A percentile compares a stretch with the other conserved stretches of the same genome.
phyloP scores from a whole-genome alignment of 1,140 invertebrate species.

The Neodiprion virginianus region DNA sequence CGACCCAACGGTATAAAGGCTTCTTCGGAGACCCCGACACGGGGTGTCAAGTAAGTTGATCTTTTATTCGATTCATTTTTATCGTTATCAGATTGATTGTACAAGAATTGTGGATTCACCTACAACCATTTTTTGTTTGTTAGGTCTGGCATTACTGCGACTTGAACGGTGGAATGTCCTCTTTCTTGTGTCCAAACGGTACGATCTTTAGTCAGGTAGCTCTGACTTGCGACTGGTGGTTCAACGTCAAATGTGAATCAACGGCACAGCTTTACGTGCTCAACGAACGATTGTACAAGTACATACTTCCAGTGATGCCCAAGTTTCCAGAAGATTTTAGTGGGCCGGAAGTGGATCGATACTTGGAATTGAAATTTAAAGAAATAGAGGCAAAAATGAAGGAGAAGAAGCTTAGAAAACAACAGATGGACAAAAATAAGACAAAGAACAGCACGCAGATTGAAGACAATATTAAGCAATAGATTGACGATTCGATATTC shows the following conservation, averaged over 20 bases:
- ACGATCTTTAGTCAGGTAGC: slow-evolving; percentile 90
- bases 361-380: slow-evolving; percentile 80
- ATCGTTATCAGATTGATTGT: not conserved
- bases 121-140: slow-evolving; percentile 37
- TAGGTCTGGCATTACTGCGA: slow-evolving; percentile 92
- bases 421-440: slow-evolving; percentile 48
- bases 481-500: slow-evolving; percentile 19
- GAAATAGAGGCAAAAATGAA: slow-evolving; percentile 81
- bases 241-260: slow-evolving; percentile 84
- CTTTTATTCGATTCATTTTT: slow-evolving; percentile 2
- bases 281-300: slow-evolving; percentile 87
- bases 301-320: slow-evolving; percentile 82
- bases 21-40: slow-evolving; percentile 90
- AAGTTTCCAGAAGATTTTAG: slow-evolving; percentile 89
- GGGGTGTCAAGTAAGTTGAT: slow-evolving; percentile 74
- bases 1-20: slow-evolving; percentile 85
- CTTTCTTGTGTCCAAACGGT: slow-evolving; percentile 89
- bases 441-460: slow-evolving; percentile 41
- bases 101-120: too few relatives aligned
- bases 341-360: slow-evolving; percentile 84
- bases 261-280: slow-evolving; percentile 85
- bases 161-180: slow-evolving; percentile 88
- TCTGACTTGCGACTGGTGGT: slow-evolving; percentile 92
- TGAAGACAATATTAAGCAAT: slow-evolving; percentile 21
- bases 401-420: slow-evolving; percentile 57